Evolutionary conservation across 2,113 vertebrate species (phyloP), one percentile per base, ranked within the genome.

Genomic region (Ascaphus truei): DNA sequence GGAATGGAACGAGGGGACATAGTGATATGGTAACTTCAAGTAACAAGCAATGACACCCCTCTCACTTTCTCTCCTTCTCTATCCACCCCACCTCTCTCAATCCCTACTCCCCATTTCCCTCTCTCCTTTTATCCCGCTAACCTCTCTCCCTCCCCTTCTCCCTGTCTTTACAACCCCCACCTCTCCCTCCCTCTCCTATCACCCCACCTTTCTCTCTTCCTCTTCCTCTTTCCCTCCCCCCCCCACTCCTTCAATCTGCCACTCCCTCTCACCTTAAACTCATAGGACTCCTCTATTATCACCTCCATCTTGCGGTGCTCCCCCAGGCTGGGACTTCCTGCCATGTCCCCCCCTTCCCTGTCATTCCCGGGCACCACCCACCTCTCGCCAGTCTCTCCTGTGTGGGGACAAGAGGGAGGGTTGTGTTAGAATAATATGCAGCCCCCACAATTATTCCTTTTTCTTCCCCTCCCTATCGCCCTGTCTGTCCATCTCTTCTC

Each of bases 211-310:
- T n/a, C n/a, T n/a, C n/a, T n/a, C 88, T 7, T 90, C 89, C 20
- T 89, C 89, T 10, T 89, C 89, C 80, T 87, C 87, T 71, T 89
- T 88, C n/a, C n/a, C n/a, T n/a, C n/a, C n/a, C n/a, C n/a, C n/a
- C n/a, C 89, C 89, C 77, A 88, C 89, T 7, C 89, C 89, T 74
- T 88, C 86, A n/a, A n/a, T n/a, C n/a, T 29, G 88, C 88, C 51
- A 88, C 76, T 89, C 53, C 29, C 5, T 27, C 56, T 51, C 20
- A 71, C 74, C 74, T 75, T 75, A 50, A 75, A 75, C 34, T 75
- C 74, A 50, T 75, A 75, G 12, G 71, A 75, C 20, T 75, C 74
- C 23, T 75, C 74, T 31, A 75, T 75, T 5, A 73, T 68, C 20
- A 75, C 29, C 47, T 75, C 74, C 74, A 68, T 71, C 50, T 66